Evolutionary conservation across 2,113 vertebrate genomes (phyloP).

Genomic region (Dasyornis broadbenti): DNA sequence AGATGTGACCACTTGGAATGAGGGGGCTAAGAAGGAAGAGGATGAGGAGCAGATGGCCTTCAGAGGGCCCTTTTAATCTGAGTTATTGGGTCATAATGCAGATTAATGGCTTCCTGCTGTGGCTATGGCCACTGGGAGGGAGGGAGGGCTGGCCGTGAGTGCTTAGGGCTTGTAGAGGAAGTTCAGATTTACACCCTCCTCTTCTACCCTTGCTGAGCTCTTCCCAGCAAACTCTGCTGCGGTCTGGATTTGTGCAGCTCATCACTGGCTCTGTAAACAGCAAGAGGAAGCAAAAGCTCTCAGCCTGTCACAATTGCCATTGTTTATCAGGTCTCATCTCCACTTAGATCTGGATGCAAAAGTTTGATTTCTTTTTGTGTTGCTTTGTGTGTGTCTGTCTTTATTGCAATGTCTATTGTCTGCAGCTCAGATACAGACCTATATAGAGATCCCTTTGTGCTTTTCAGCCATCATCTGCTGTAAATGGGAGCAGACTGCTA

Average conservation of each 20-base stretch:
- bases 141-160: neutral
- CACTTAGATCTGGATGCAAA: neutral
- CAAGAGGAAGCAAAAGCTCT: neutral
- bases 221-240: neutral
- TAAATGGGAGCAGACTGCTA: neutral
- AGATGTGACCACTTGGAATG: neutral
- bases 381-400: neutral
- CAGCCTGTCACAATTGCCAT: neutral
- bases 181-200: neutral
- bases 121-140: neutral
- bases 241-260: neutral
- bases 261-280: neutral
- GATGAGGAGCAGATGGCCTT: neutral
- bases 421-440: neutral
- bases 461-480: neutral
- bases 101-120: neutral
- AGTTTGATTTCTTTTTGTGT: neutral
- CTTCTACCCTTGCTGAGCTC: neutral
- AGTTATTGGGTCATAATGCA: neutral
- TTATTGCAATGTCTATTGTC: neutral
- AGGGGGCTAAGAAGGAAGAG: neutral
- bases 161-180: accelerated
- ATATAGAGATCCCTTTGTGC: neutral
- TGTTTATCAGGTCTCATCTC: neutral
- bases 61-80: neutral